phyloP scores from a whole-genome alignment of 1,140 invertebrate genomes.

The Diprion similis region DNA sequence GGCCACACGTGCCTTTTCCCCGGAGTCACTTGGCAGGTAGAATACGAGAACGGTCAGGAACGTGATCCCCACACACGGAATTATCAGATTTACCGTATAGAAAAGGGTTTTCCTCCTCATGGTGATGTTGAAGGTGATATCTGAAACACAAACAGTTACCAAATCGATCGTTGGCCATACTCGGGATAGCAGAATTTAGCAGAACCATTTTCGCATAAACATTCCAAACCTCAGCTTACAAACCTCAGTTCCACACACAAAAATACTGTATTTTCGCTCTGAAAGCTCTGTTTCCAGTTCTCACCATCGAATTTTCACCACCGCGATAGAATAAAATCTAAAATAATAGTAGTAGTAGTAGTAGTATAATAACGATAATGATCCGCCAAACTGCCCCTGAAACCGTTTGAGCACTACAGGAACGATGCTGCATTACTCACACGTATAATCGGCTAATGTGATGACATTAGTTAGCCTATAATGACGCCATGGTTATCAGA shows the following conservation, averaged over 20 bases:
- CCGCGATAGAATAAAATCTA: no score
- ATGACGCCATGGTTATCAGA: neutral
- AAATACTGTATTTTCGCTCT: neutral
- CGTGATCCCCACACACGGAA: conserved; percentile 89
- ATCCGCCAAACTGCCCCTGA: no score
- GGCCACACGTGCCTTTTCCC: conserved; percentile 78
- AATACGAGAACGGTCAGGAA: conserved; percentile 95
- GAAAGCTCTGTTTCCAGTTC: neutral
- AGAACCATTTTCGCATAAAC: no score
- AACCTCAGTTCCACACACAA: neutral
- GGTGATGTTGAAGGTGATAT: conserved; percentile 96
- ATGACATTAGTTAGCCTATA: neutral
- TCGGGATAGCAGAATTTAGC: no score
- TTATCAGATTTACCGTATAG: conserved; percentile 91
- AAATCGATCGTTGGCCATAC: no score
- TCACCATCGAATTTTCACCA: no score
- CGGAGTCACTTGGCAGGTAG: conserved; percentile 94
- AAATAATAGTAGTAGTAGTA: no score
- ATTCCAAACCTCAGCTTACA: neutral
- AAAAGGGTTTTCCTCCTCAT: conserved; percentile 91
- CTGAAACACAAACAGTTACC: conserved; percentile 62
- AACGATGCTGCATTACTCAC: no score
- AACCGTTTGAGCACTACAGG: no score
- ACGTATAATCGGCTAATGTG: no score
- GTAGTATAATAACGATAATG: no score